phyloP scores from a whole-genome alignment of 1,140 invertebrate genomes.

The Drosophila murphyi region DNA sequence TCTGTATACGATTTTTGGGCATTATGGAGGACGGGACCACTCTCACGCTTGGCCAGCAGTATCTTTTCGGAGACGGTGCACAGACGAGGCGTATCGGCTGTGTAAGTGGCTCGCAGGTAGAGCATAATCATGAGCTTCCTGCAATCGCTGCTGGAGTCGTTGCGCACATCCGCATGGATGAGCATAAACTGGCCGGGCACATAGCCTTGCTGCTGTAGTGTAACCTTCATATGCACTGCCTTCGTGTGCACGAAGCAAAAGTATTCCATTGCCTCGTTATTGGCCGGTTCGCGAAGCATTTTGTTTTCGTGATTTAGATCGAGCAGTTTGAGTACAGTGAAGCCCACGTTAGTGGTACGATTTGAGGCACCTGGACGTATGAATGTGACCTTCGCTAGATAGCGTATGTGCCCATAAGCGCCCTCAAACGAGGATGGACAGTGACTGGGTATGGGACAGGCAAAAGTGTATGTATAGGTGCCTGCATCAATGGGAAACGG shows the following conservation, averaged over 20 bases:
- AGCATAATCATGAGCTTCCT: slow-evolving; percentile 85
- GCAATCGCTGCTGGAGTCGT: slow-evolving; percentile 85
- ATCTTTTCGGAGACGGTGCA: slow-evolving; percentile 76
- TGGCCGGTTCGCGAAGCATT: slow-evolving; percentile 60
- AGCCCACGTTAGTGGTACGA: slow-evolving; percentile 77
- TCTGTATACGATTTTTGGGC: slow-evolving; percentile 61
- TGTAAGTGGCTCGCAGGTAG: slow-evolving; percentile 83
- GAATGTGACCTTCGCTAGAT: slow-evolving; percentile 76
- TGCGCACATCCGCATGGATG: slow-evolving; percentile 66
- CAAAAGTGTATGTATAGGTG: slow-evolving; percentile 87
- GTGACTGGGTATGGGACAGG: slow-evolving; percentile 86
- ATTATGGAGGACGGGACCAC: slow-evolving; percentile 60
- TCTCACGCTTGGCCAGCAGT: slow-evolving; percentile 68
- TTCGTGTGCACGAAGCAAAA: slow-evolving; percentile 68
- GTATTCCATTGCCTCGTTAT: slow-evolving; percentile 69
- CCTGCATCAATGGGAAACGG: slow-evolving; percentile 85
- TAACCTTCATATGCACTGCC: slow-evolving; percentile 66
- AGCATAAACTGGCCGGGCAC: slow-evolving; percentile 80
- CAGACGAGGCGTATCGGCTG: slow-evolving; percentile 85
- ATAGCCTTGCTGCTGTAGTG: slow-evolving; percentile 77
- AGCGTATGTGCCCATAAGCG: slow-evolving; percentile 79
- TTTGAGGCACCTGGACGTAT: slow-evolving; percentile 67
- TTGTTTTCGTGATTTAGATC: slow-evolving; percentile 74
- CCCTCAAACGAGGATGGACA: slow-evolving; percentile 84
- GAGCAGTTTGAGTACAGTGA: slow-evolving; percentile 75